Conservation (phyloP, 2,797 vertebrate genomes). For the Parotocinclus haroldoi region DNA sequence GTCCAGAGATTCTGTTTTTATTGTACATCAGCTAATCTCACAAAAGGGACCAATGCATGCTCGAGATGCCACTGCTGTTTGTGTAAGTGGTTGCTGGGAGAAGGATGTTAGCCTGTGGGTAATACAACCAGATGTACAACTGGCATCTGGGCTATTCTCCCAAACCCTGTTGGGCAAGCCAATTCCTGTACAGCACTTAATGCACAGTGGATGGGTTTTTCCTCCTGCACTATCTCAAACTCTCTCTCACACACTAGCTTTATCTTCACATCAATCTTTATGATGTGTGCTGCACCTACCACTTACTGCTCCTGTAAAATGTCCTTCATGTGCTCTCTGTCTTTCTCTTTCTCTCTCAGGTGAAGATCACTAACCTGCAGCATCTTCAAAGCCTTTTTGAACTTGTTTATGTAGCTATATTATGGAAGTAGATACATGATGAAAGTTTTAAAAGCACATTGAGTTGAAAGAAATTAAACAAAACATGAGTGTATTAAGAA, state of each 20-base stretch:
- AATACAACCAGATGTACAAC: constrained; percentile 60
- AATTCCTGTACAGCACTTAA: constrained; percentile 59
- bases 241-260: constrained; percentile 30
- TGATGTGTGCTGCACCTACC: constrained; percentile 71
- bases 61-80: neutral
- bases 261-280: constrained; percentile 74
- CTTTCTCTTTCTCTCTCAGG: constrained; percentile 20
- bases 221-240: constrained; percentile 24
- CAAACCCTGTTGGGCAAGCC: constrained; percentile 64
- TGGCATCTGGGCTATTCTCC: constrained; percentile 63
- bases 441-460: too few species aligned
- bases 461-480: too few species aligned
- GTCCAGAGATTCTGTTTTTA: too few species aligned
- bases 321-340: constrained; percentile 58
- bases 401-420: constrained; percentile 11
- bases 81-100: constrained; percentile 8
- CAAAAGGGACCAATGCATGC: neutral
- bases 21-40: too few species aligned
- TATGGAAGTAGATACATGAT: neutral
- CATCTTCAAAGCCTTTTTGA: constrained; percentile 41
- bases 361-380: constrained; percentile 32
- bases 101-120: constrained; percentile 37
- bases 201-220: constrained; percentile 41
- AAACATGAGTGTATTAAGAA: too few species aligned
- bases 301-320: constrained; percentile 73